Conservation (phyloP, 2,113 vertebrate species). For the Malurus alboscapulatus region DNA sequence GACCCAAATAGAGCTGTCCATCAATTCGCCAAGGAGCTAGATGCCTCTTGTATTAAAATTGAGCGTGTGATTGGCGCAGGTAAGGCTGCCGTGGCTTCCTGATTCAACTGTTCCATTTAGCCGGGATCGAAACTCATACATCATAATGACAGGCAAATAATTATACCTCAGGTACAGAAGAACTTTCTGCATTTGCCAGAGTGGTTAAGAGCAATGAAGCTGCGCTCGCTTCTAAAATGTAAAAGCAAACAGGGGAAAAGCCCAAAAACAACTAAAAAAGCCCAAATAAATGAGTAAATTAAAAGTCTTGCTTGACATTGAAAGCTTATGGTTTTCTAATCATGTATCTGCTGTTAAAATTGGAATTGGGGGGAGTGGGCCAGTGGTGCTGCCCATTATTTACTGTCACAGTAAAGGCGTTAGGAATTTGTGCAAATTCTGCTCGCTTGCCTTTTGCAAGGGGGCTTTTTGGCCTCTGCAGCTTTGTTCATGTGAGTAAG, state of each 20-base stretch:
- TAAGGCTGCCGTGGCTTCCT: conserved; percentile 80
- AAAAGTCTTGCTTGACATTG: conserved; percentile 32
- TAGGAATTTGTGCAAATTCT: conserved; percentile 15
- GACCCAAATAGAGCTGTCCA: conserved; percentile 99
- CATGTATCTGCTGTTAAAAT: conserved; percentile 18
- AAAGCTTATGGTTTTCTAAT: conserved; percentile 34
- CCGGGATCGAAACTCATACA: conserved; percentile 77
- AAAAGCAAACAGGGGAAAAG: not conserved
- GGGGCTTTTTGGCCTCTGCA: conserved; percentile 6
- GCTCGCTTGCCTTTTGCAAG: not conserved
- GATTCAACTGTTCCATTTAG: conserved; percentile 79
- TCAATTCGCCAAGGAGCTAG: conserved; percentile 99
- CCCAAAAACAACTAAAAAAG: not conserved
- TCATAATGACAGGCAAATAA: conserved; percentile 90
- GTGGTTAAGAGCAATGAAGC: conserved; percentile 64
- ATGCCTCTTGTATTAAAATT: conserved; percentile 99
- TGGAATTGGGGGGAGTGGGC: not conserved
- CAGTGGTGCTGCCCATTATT: not conserved
- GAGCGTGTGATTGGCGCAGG: conserved; percentile 98
- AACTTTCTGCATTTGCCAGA: conserved; percentile 69
- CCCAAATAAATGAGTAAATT: conserved; percentile 17
- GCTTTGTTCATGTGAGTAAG: not conserved
- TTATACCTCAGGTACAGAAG: conserved; percentile 77
- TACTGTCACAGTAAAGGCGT: not conserved
- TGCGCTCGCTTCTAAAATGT: conserved; percentile 56